Evolutionary conservation across 2,888 invertebrate species (phyloP).

Genomic region (Aporophyla nigra): DNA sequence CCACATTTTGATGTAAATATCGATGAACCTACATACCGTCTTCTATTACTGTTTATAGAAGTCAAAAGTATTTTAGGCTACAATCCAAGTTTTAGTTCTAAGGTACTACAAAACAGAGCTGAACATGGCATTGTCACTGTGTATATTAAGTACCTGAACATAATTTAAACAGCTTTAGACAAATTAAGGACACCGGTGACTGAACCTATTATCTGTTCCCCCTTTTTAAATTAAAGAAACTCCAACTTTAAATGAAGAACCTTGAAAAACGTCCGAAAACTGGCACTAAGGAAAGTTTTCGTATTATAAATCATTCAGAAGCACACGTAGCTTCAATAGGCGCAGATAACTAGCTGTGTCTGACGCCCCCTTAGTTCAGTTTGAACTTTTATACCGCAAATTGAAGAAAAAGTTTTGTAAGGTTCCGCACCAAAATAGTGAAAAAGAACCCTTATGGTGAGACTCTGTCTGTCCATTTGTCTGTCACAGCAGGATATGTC

Average conservation of each 20-base stretch:
- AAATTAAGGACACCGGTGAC: not conserved
- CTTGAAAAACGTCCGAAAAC: slow-evolving; percentile 5
- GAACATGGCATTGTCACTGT: not conserved
- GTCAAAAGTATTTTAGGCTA: not conserved
- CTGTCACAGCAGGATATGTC: no score
- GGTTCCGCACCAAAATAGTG: no score
- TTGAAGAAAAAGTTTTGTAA: not conserved
- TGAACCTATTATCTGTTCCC: not conserved
- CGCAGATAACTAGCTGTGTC: slow-evolving; percentile 52
- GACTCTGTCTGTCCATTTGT: no score
- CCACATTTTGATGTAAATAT: not conserved
- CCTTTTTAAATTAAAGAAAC: slow-evolving; percentile 9
- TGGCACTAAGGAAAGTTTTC: slow-evolving; percentile 41
- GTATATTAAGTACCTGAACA: not conserved
- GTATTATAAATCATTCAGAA: slow-evolving; percentile 55
- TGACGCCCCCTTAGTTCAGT: slow-evolving; percentile 54
- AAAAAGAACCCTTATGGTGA: no score
- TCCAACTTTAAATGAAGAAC: slow-evolving; percentile 16
- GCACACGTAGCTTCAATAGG: slow-evolving; percentile 50
- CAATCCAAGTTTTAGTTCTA: not conserved
- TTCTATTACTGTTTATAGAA: not conserved
- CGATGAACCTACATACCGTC: not conserved
- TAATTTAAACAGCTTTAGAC: not conserved
- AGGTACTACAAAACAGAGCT: not conserved
- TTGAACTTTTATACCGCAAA: not conserved